Evolutionary conservation across 2,888 invertebrate species (phyloP).

Genomic region (Drosophila macrospina): DNA sequence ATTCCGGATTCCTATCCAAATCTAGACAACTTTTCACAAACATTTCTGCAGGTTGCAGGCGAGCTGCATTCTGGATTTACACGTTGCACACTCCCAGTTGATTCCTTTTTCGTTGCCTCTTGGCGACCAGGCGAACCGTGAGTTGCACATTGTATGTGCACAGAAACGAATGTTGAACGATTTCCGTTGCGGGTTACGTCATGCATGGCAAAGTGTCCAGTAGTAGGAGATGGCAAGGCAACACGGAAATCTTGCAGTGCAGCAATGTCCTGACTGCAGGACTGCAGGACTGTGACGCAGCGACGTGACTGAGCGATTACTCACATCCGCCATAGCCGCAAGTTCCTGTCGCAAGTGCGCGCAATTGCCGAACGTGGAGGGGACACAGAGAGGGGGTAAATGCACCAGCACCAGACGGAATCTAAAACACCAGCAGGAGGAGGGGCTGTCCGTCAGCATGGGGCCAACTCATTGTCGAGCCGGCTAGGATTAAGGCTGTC

Average conservation of each 20-base stretch:
- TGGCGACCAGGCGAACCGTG: background rate
- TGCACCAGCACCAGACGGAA: conserved; percentile 21
- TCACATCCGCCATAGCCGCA: conserved; percentile 74
- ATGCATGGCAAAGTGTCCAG: conserved; percentile 59
- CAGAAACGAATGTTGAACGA: conserved; percentile 58
- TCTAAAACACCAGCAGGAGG: conserved; percentile 16
- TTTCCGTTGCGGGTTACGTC: conserved; percentile 75
- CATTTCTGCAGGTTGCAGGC: conserved; percentile 19
- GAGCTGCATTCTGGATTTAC: conserved; percentile 9
- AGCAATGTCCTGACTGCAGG: conserved; percentile 53
- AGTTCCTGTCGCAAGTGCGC: conserved; percentile 71
- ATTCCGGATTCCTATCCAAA: conserved; percentile 1
- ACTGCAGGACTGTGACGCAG: conserved; percentile 28
- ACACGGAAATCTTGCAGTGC: conserved; percentile 55
- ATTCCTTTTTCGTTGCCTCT: conserved; percentile 4
- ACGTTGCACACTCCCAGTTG: conserved; percentile 5
- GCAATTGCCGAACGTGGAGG: conserved; percentile 39
- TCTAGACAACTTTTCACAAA: conserved; percentile 9
- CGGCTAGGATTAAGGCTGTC: conserved; percentile 69
- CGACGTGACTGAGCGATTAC: conserved; percentile 78
- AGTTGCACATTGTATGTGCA: conserved; percentile 58
- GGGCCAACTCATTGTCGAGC: conserved; percentile 26
- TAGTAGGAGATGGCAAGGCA: background rate
- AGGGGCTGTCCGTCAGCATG: conserved; percentile 24
- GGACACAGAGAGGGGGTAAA: background rate